Percentiles rank a stretch among this genome's conserved stretches.
These are phyloP conservation scores for Phrixothrix hirtus DNA, from an alignment of 2,888 invertebrate genomes.

Conservation along the genomic window DNA sequence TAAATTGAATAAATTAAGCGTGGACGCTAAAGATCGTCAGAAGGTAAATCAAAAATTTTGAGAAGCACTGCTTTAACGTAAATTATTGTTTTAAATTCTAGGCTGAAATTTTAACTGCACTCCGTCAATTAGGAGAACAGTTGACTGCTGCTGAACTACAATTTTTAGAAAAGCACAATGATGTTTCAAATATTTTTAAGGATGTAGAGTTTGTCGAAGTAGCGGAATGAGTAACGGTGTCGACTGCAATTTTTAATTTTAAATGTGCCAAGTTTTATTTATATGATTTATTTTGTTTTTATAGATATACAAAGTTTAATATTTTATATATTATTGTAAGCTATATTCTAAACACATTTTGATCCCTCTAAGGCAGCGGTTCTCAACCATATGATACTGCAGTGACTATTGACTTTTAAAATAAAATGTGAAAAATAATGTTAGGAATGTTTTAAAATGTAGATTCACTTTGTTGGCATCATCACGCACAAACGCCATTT, in stretches of 20 bases:
- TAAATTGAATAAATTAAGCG: conserved; percentile 63
- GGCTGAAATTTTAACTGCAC: conserved; percentile 58
- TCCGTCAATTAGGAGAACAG: conserved; percentile 60
- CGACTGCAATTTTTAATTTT: too few species aligned
- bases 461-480: too few species aligned
- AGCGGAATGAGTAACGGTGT: conserved; percentile 45
- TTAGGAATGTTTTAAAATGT: too few species aligned
- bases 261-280: too few species aligned
- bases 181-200: conserved; percentile 50
- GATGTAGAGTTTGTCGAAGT: conserved; percentile 57
- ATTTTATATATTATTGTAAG: conserved; percentile 7
- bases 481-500: too few species aligned
- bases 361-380: conserved; percentile 27
- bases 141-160: conserved; percentile 56
- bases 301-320: neutral
- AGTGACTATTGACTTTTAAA: too few species aligned
- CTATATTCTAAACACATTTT: conserved; percentile 1
- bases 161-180: conserved; percentile 57
- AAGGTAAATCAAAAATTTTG: too few species aligned
- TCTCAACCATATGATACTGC: too few species aligned
- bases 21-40: conserved; percentile 58
- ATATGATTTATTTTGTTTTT: neutral
- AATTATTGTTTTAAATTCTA: too few species aligned
- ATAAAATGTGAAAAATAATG: too few species aligned
- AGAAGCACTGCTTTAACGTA: too few species aligned